Conservation (phyloP, 1,140 invertebrate genomes). For the Nomia melanderi region DNA sequence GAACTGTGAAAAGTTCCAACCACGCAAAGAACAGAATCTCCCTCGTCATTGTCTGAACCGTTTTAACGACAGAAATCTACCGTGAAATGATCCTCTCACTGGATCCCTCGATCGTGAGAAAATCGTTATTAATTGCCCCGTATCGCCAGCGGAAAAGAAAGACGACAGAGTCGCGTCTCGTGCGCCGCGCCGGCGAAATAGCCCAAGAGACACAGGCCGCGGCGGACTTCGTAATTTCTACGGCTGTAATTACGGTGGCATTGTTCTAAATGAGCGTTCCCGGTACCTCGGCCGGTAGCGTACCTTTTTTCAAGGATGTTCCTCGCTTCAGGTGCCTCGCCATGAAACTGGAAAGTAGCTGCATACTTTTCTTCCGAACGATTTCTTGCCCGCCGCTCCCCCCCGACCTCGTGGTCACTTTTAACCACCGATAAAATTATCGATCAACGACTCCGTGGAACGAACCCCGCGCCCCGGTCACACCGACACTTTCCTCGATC, state of each 20-base stretch:
- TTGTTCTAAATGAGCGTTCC: conserved; percentile 47
- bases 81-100: background rate
- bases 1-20: too few species aligned
- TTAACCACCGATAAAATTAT: conserved; percentile 45
- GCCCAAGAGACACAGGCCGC: background rate
- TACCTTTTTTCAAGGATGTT: conserved; percentile 74
- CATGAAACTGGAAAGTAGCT: conserved; percentile 73
- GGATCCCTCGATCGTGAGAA: conserved; percentile 20
- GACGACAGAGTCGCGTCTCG: background rate
- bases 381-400: conserved; percentile 14
- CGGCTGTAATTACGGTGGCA: conserved; percentile 34
- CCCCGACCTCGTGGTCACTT: background rate
- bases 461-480: background rate
- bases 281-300: background rate
- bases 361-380: conserved; percentile 65
- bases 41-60: too few species aligned
- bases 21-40: too few species aligned
- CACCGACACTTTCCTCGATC: background rate
- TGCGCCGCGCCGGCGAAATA: background rate
- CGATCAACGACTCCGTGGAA: conserved; percentile 16
- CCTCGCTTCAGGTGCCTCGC: conserved; percentile 70
- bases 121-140: conserved; percentile 11
- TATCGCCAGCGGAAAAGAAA: background rate
- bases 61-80: background rate
- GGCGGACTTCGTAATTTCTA: conserved; percentile 1